A percentile compares a stretch with the other conserved stretches of the same genome.
Evolutionary conservation across 2,113 vertebrate genomes (phyloP).

Genomic region (Charadrius vociferus): DNA sequence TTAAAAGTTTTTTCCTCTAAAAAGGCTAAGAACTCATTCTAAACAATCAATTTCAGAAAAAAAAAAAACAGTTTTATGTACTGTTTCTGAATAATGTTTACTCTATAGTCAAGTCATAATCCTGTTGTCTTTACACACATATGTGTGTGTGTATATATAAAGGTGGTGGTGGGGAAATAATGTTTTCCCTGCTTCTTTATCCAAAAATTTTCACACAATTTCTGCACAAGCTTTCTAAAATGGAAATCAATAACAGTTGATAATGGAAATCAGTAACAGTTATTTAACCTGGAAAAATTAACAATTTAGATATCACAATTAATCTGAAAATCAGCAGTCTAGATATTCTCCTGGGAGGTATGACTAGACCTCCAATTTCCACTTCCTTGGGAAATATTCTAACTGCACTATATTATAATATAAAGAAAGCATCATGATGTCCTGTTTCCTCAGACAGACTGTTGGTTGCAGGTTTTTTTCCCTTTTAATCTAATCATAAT

Average conservation of each 20-base stretch:
- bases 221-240: not conserved
- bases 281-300: not conserved
- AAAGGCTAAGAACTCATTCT: not conserved
- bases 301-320: not conserved
- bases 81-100: not conserved
- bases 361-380: not conserved
- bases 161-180: fast-evolving
- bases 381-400: not conserved
- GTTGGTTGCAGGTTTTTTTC: not conserved
- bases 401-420: not conserved
- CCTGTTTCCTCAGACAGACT: not conserved
- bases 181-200: not conserved
- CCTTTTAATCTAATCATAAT: not conserved
- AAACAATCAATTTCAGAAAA: not conserved
- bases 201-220: not conserved
- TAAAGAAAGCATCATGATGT: not conserved
- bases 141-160: too few relatives aligned
- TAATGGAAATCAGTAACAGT: too few relatives aligned
- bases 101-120: not conserved
- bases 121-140: not conserved
- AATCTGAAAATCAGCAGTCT: not conserved
- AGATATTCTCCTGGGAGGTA: not conserved
- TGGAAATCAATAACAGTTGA: not conserved
- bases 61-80: not conserved
- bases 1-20: not conserved